Conservation (phyloP, 2,797 vertebrate species). For the Ataeniobius toweri region DNA sequence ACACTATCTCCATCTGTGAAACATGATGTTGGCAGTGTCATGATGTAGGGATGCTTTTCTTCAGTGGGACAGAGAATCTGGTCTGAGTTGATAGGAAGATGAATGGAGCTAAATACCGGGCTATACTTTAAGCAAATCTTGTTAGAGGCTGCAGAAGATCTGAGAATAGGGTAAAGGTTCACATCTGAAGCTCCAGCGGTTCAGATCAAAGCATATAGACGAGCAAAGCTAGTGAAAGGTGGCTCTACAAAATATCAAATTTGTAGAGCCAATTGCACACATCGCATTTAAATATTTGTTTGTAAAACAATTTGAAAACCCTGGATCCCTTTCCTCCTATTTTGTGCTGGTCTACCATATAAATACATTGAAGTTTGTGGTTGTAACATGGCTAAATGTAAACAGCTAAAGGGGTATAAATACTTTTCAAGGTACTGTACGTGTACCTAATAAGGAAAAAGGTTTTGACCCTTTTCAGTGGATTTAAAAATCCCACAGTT, state of each 20-base stretch:
- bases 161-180: too few species aligned
- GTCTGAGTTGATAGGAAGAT: neutral
- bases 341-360: neutral
- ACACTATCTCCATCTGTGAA: neutral
- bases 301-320: neutral
- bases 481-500: slow-evolving; percentile 26
- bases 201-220: neutral
- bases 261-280: neutral
- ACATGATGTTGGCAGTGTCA: neutral
- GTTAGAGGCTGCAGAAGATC: neutral
- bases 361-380: neutral
- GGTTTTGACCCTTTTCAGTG: slow-evolving; percentile 12
- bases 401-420: neutral
- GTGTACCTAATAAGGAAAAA: neutral
- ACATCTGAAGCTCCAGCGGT: too few species aligned
- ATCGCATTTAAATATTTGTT: neutral
- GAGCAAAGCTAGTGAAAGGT: neutral
- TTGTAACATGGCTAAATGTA: neutral
- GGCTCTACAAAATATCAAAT: neutral
- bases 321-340: neutral
- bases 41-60: too few species aligned
- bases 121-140: neutral
- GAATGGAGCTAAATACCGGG: neutral
- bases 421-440: neutral
- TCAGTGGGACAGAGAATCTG: neutral